Conservation (phyloP, 2,797 vertebrate species). For the Gymnopithys bicolor region DNA sequence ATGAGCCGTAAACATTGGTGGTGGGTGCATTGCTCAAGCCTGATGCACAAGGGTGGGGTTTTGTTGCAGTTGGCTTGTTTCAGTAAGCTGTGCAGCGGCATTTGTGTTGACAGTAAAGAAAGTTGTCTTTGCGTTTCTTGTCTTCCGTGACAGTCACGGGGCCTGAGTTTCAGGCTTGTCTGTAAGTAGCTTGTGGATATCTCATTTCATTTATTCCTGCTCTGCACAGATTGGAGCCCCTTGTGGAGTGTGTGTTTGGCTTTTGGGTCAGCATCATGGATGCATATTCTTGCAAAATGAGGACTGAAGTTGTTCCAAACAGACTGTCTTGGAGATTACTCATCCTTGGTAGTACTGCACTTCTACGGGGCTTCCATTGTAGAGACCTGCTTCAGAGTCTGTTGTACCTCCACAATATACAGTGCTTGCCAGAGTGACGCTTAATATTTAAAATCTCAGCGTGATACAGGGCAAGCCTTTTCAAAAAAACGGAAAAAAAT, state of each 20-base stretch:
- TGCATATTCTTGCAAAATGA: neutral
- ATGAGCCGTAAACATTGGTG: neutral
- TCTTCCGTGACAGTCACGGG: neutral
- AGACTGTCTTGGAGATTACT: neutral
- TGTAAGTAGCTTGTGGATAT: neutral
- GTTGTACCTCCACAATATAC: neutral
- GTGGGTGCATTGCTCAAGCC: neutral
- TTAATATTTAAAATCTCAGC: neutral
- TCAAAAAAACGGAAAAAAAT: neutral
- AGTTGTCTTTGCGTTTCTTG: neutral
- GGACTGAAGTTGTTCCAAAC: neutral
- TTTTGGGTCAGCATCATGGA: neutral
- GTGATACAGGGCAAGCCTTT: neutral
- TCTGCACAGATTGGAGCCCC: neutral
- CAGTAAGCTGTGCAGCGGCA: neutral
- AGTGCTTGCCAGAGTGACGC: neutral
- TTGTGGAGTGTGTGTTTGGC: neutral
- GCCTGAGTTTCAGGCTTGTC: neutral
- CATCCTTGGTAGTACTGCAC: fast-evolving
- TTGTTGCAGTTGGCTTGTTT: neutral
- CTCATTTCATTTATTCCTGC: neutral
- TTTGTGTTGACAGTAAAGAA: neutral
- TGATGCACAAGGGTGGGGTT: neutral
- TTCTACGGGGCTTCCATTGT: neutral
- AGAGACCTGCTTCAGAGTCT: neutral